Percentiles rank a stretch among this genome's conserved stretches.
These are phyloP conservation scores for Sthenelais limicola DNA, from an alignment of 2,888 invertebrate species.

Conservation along the genomic window DNA sequence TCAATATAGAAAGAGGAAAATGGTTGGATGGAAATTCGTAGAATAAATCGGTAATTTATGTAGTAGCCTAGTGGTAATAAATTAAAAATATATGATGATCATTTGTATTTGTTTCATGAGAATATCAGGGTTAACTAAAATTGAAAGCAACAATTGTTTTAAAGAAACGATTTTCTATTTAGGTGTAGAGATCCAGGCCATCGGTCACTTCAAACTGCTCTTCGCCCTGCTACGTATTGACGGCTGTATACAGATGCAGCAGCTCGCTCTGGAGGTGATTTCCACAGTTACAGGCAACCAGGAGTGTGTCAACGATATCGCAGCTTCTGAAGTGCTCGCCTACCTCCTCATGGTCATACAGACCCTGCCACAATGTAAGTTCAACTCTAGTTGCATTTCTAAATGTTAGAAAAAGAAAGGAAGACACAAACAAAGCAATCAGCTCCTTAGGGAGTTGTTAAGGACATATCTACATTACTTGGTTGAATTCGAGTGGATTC, in stretches of 20 bases:
- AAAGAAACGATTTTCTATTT: too few species aligned
- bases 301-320: constrained; percentile 97
- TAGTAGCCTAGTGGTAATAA: too few species aligned
- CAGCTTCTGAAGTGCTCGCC: constrained; percentile 83
- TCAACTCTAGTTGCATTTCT: background rate
- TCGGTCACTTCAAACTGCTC: constrained; percentile 93
- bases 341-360: constrained; percentile 82
- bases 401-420: background rate
- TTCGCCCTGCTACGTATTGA: constrained; percentile 83
- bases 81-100: too few species aligned
- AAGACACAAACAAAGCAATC: background rate
- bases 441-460: background rate
- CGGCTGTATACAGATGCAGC: constrained; percentile 79
- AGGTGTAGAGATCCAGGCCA: constrained; percentile 94
- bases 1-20: too few species aligned
- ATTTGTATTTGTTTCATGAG: too few species aligned
- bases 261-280: constrained; percentile 80
- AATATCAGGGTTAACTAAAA: too few species aligned
- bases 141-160: too few species aligned
- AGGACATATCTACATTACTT: background rate
- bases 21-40: too few species aligned
- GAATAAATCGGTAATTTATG: too few species aligned
- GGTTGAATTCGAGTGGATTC: too few species aligned
- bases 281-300: constrained; percentile 87
- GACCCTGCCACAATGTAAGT: constrained; percentile 70